phyloP scores from a whole-genome alignment of 2,797 vertebrate genomes.

The Muraenolepis orangiensis region DNA sequence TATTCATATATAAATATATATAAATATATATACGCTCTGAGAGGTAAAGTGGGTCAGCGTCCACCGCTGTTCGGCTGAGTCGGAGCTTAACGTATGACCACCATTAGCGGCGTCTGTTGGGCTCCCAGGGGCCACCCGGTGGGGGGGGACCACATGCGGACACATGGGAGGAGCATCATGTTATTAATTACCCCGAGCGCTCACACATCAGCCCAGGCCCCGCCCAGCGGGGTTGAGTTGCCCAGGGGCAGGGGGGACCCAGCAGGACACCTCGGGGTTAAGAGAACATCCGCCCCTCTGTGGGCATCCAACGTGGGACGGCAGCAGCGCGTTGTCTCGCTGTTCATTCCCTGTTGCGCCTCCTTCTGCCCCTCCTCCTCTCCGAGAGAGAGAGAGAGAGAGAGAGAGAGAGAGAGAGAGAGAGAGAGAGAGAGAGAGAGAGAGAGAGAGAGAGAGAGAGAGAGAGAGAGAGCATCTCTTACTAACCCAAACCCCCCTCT shows the following conservation, averaged over 20 bases:
- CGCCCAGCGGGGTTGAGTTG: conserved; percentile 25
- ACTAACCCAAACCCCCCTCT: not conserved
- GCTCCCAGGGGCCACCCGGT: not conserved
- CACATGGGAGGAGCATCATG: conserved; percentile 70
- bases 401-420: not conserved
- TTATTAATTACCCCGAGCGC: conserved; percentile 69
- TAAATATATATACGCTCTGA: too few relatives aligned
- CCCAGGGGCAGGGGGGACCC: conserved; percentile 21
- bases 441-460: not conserved
- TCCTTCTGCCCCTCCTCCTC: too few relatives aligned
- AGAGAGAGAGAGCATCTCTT: not conserved
- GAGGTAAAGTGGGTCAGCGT: too few relatives aligned
- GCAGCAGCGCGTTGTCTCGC: not conserved
- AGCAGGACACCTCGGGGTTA: conserved; percentile 48
- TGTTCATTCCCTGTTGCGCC: too few relatives aligned
- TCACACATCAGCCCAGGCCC: conserved; percentile 35
- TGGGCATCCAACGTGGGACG: not conserved
- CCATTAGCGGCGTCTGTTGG: conserved; percentile 2
- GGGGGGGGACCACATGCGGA: conserved; percentile 42
- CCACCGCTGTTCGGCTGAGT: too few relatives aligned
- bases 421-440: not conserved
- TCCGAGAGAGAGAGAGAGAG: not conserved
- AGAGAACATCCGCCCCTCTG: conserved; percentile 32
- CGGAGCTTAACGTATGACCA: too few relatives aligned
- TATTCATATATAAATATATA: too few relatives aligned